Evolutionary conservation across 92 coral and sea anemone species (phyloP), one percentile per base, ranked within the genome.

Genomic region (Montipora capitata): DNA sequence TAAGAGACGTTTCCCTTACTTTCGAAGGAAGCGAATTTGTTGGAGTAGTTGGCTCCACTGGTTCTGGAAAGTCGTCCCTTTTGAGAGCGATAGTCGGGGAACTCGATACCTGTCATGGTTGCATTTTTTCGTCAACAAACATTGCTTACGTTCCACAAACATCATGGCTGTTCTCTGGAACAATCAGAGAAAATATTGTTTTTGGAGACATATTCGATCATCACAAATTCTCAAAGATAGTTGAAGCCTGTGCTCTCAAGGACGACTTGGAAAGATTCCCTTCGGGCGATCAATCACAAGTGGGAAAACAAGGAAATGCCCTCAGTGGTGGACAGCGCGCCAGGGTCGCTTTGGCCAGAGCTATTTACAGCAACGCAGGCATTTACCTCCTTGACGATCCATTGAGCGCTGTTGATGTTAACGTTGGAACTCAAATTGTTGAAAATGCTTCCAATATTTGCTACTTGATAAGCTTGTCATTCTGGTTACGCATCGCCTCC

Each of bases 301-400:
- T 84, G 11, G 88, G 88, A 5, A 71, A 84, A 74, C 88, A 81
- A 18, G 81, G 88, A 49, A 74, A 61, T 10, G 42, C 80, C 13
- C 68, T 84, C 74, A 84, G 88, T 73, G 88, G 88, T 41, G 88
- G 81, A 72, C 88, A 74, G 11, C 65, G 79, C 10, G 68, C 87
- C 10, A 63, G 87, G 11, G 68, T 73, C 3, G 66, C 66, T 59
- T 57, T 83, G 51, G 87, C 78, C 40, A 51, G 87, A 38, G 79
- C 79, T 15, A 35, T 74, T 20, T 74, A 74, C 79, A 51, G 79
- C 43, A 51, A 74, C 15, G 79, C 79, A 17, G 87, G 40, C 13
- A 56, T 83, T 40, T 83, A 83, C 40, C 57, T 83, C 51, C 80
- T 72, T 15, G 78, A 83, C 62, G 87, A 83, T 20, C 78, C 80